A percentile compares a stretch with the other conserved stretches of the same genome.
Conservation (phyloP, 1,140 invertebrate species). For the Chlorops oryzae region DNA sequence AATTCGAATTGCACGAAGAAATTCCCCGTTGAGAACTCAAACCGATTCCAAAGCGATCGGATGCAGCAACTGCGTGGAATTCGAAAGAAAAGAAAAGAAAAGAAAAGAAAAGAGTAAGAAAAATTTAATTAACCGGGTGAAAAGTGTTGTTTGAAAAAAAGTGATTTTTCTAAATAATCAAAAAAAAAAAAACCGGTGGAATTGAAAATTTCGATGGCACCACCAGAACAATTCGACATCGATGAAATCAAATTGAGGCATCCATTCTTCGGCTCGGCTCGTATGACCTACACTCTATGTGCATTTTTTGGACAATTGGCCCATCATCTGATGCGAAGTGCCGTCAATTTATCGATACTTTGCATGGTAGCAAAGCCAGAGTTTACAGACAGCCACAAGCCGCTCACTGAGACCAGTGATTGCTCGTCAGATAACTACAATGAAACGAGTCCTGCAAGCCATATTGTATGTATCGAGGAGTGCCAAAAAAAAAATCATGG, state of each 20-base stretch:
- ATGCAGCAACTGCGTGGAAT: too few relatives aligned
- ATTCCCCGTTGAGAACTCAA: too few relatives aligned
- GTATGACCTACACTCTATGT: slow-evolving; percentile 34
- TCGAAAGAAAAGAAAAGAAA: too few relatives aligned
- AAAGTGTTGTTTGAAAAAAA: too few relatives aligned
- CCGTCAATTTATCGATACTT: slow-evolving; percentile 33
- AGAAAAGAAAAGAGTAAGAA: too few relatives aligned
- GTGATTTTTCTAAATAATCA: too few relatives aligned
- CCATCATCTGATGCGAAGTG: slow-evolving; percentile 32
- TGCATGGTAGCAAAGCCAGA: slow-evolving; percentile 29
- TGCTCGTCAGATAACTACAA: not conserved
- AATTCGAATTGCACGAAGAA: too few relatives aligned
- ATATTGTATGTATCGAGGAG: too few relatives aligned
- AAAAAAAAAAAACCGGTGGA: too few relatives aligned
- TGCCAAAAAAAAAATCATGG: too few relatives aligned
- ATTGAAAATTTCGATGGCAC: slow-evolving; percentile 8
- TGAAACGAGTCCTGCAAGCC: slow-evolving; percentile 5
- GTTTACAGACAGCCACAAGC: not conserved
- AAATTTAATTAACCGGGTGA: too few relatives aligned
- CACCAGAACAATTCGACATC: not conserved
- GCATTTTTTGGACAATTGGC: slow-evolving; percentile 29
- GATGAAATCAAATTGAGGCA: not conserved
- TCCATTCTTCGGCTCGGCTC: slow-evolving; percentile 25
- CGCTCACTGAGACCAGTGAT: not conserved
- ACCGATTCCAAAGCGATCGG: too few relatives aligned